These are phyloP conservation scores for Ormyrus nitidulus DNA, from an alignment of 2,888 invertebrate species.

Conservation along the genomic window DNA sequence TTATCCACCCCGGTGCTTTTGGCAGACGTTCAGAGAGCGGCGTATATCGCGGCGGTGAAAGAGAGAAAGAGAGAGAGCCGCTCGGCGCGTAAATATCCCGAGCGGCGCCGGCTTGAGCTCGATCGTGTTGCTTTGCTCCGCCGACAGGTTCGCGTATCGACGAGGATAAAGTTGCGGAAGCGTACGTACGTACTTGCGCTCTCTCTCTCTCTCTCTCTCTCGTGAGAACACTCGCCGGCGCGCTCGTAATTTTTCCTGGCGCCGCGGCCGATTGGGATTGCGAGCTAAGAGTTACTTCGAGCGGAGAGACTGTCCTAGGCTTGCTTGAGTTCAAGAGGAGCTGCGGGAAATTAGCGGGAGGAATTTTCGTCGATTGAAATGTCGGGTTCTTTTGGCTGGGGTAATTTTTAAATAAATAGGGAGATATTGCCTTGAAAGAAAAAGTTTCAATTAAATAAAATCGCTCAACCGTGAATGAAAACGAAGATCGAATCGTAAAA, in stretches of 20 bases:
- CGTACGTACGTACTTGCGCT: not conserved
- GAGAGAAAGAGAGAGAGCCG: too few species aligned
- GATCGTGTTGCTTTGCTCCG: conserved; percentile 21
- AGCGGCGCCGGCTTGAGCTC: conserved; percentile 5
- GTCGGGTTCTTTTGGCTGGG: not conserved
- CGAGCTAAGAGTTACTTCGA: conserved; percentile 22
- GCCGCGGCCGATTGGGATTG: conserved; percentile 15
- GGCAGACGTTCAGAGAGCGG: not conserved
- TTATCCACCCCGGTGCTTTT: too few species aligned
- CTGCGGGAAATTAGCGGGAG: not conserved
- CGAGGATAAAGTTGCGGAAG: conserved; percentile 44
- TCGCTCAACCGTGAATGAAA: too few species aligned
- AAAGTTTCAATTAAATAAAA: too few species aligned
- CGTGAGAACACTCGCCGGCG: conserved; percentile 10
- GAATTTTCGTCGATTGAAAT: not conserved
- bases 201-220: not conserved
- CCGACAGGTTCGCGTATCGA: conserved; percentile 18
- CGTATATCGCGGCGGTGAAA: too few species aligned
- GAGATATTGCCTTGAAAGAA: too few species aligned
- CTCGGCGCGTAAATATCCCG: conserved; percentile 13
- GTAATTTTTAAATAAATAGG: too few species aligned
- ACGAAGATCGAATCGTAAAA: too few species aligned
- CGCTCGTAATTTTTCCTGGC: conserved; percentile 18
- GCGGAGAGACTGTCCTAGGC: not conserved
- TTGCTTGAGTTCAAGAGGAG: not conserved